A percentile compares a stretch with the other conserved stretches of the same genome.
phyloP scores from a whole-genome alignment of 2,888 invertebrate genomes.

The Acanthosepion lycidas region DNA sequence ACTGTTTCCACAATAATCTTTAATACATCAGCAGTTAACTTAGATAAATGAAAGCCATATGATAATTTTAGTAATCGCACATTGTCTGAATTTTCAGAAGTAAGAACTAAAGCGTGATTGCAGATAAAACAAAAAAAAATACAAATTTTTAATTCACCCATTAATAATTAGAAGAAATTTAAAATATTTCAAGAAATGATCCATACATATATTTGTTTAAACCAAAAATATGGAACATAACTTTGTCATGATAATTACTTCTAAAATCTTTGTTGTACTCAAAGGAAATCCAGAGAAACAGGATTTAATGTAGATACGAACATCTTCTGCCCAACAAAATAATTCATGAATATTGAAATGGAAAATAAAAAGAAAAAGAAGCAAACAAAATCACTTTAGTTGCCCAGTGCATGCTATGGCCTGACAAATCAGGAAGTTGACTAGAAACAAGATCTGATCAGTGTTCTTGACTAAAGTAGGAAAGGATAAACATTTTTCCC shows the following conservation, averaged over 20 bases:
- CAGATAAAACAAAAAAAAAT: background rate
- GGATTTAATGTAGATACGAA: background rate
- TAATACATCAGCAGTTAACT: too few species aligned
- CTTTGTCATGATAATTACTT: background rate
- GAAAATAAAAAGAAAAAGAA: background rate
- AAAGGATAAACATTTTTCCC: background rate
- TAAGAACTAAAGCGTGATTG: too few species aligned
- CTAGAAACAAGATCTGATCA: background rate
- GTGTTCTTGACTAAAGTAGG: background rate
- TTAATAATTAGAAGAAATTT: background rate
- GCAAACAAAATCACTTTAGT: background rate
- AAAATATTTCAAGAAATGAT: background rate
- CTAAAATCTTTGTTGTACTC: background rate
- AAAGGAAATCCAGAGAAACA: background rate
- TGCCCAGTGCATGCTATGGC: conserved; percentile 9
- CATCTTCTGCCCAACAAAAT: background rate
- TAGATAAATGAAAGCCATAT: too few species aligned
- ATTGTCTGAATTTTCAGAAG: background rate
- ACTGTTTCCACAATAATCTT: too few species aligned
- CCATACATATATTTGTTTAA: too few species aligned
- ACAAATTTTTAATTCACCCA: background rate
- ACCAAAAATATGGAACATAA: background rate
- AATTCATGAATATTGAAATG: conserved; percentile 1
- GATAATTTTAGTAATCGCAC: too few species aligned
- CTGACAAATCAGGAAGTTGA: background rate